Evolutionary conservation across 2,113 vertebrate genomes (phyloP).

Genomic region (Ranitomeya variabilis): DNA sequence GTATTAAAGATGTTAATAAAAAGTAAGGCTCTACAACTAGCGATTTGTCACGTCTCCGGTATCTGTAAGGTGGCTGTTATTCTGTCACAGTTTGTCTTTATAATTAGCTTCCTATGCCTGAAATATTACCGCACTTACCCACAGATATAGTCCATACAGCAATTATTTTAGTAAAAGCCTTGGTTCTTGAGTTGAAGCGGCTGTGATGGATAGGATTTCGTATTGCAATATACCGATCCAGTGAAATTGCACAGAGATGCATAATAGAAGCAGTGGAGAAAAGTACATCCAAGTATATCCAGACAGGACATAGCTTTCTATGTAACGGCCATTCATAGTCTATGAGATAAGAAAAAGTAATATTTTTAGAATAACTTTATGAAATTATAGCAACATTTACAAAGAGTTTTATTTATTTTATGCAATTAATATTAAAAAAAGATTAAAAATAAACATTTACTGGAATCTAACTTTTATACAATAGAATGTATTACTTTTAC

Average conservation of each 20-base stretch:
- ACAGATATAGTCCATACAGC: constrained; percentile 95
- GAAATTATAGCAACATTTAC: neutral
- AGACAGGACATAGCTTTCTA: constrained; percentile 84
- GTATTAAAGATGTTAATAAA: constrained; percentile 11
- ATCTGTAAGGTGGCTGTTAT: neutral
- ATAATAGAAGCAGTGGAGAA: constrained; percentile 98
- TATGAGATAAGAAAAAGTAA: constrained; percentile 62
- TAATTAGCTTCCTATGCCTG: constrained; percentile 46
- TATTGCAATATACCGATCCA: constrained; percentile 96
- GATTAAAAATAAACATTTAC: neutral
- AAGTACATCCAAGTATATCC: constrained; percentile 96
- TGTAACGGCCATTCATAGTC: constrained; percentile 92
- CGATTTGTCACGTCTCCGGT: neutral
- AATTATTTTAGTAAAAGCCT: constrained; percentile 91
- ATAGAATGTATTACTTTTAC: neutral
- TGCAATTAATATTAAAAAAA: neutral
- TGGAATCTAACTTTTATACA: neutral
- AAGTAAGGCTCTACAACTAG: neutral
- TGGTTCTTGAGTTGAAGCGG: constrained; percentile 92
- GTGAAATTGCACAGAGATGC: constrained; percentile 95
- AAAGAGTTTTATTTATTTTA: constrained; percentile 7
- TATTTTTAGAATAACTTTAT: neutral
- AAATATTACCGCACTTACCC: constrained; percentile 74
- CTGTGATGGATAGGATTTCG: constrained; percentile 93
- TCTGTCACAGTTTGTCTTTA: constrained; percentile 42